These are phyloP conservation scores for Ceratina japonica DNA, from an alignment of 1,140 invertebrate species.

Conservation along the genomic window DNA sequence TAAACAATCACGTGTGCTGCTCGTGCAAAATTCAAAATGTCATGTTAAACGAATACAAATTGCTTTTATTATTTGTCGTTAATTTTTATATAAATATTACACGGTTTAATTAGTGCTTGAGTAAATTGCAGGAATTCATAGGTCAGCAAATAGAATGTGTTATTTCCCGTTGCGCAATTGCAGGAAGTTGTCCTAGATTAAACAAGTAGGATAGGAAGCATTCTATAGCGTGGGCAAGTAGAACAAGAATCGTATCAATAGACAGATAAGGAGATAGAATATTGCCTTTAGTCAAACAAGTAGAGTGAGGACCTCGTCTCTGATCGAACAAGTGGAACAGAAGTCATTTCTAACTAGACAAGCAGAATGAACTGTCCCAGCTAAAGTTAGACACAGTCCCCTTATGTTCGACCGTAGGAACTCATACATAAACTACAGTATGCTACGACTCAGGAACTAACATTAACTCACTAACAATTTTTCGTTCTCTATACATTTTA, in stretches of 20 bases:
- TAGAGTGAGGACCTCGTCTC: not conserved
- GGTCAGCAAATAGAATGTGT: not conserved
- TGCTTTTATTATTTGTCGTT: no score
- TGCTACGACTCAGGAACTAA: no score
- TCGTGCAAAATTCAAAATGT: no score
- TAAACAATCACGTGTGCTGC: no score
- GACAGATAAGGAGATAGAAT: not conserved
- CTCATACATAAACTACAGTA: no score
- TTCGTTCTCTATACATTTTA: no score
- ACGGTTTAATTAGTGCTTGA: not conserved
- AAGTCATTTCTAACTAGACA: not conserved
- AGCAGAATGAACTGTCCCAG: not conserved
- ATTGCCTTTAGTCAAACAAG: slow-evolving; percentile 1
- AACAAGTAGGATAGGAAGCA: not conserved
- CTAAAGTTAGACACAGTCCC: not conserved
- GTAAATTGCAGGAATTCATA: not conserved
- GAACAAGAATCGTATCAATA: not conserved
- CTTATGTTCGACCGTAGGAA: not conserved
- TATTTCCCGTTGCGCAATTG: not conserved
- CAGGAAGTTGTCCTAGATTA: no score
- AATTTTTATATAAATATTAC: not conserved
- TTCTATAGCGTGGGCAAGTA: not conserved
- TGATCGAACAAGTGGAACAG: not conserved
- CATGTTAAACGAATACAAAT: no score
- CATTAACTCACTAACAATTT: no score